phyloP scores from a whole-genome alignment of 2,888 invertebrate genomes.

The Brachyptera risi region DNA sequence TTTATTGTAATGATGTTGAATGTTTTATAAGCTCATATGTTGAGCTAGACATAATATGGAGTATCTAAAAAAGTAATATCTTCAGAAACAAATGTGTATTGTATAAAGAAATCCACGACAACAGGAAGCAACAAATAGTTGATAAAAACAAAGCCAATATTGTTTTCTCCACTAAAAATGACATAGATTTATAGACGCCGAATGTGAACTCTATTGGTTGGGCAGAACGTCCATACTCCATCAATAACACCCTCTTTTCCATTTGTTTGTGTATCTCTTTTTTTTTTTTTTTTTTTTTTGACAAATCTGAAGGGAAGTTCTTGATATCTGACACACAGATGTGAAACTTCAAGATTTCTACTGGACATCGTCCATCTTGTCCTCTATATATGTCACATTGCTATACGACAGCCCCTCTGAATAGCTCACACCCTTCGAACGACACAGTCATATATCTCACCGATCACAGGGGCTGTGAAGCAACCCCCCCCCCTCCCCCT shows the following conservation, averaged over 20 bases:
- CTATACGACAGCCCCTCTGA: neutral
- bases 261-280: neutral
- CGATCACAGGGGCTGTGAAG: slow-evolving; percentile 27
- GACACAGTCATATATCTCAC: slow-evolving; percentile 28
- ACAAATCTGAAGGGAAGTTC: slow-evolving; percentile 28
- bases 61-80: too few species aligned
- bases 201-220: neutral
- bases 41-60: too few species aligned
- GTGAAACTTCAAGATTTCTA: slow-evolving; percentile 30
- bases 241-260: neutral
- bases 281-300: slow-evolving; percentile 14
- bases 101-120: too few species aligned
- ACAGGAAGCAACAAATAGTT: slow-evolving; percentile 10
- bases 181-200: slow-evolving; percentile 3
- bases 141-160: slow-evolving; percentile 5
- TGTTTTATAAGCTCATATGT: too few species aligned
- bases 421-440: neutral
- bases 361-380: slow-evolving; percentile 29
- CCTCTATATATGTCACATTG: slow-evolving; percentile 10
- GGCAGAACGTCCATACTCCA: neutral
- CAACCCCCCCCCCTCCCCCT: slow-evolving; percentile 20
- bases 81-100: too few species aligned
- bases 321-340: slow-evolving; percentile 30
- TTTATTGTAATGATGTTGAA: too few species aligned
- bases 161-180: neutral